These are phyloP conservation scores for Cossypha dichroa DNA, from an alignment of 2,797 vertebrate species.

Conservation along the genomic window DNA sequence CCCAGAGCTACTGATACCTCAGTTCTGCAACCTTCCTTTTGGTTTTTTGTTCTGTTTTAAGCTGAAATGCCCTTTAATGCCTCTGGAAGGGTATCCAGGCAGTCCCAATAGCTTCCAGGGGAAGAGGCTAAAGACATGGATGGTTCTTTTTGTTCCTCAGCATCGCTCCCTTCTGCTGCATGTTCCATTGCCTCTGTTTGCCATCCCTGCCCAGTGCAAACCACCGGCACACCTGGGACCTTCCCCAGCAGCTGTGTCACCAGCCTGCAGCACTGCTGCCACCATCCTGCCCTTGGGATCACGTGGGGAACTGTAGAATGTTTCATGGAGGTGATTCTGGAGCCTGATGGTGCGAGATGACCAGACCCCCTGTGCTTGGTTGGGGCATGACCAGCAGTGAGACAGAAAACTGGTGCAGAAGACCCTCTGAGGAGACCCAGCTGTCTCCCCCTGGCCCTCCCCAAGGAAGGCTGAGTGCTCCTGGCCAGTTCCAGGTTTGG, in stretches of 20 bases:
- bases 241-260: not conserved
- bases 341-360: not conserved
- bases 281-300: not conserved
- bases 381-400: not conserved
- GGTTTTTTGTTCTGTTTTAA: constrained; percentile 12
- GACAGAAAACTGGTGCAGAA: not conserved
- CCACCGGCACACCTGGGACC: not conserved
- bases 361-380: not conserved
- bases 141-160: constrained; percentile 50
- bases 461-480: not conserved
- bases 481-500: not conserved
- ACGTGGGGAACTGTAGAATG: accelerated
- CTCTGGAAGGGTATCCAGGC: constrained; percentile 58
- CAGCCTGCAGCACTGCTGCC: not conserved
- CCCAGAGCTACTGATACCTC: constrained; percentile 78
- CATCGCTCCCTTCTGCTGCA: constrained; percentile 54
- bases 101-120: constrained; percentile 57
- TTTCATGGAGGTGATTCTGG: not conserved
- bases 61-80: constrained; percentile 60
- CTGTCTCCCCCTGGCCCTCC: not conserved
- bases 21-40: constrained; percentile 65
- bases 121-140: constrained; percentile 55
- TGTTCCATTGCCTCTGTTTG: not conserved
- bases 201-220: not conserved
- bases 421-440: not conserved